Evolutionary conservation across 1,140 invertebrate genomes (phyloP).

Genomic region (Drosophila repleta): DNA sequence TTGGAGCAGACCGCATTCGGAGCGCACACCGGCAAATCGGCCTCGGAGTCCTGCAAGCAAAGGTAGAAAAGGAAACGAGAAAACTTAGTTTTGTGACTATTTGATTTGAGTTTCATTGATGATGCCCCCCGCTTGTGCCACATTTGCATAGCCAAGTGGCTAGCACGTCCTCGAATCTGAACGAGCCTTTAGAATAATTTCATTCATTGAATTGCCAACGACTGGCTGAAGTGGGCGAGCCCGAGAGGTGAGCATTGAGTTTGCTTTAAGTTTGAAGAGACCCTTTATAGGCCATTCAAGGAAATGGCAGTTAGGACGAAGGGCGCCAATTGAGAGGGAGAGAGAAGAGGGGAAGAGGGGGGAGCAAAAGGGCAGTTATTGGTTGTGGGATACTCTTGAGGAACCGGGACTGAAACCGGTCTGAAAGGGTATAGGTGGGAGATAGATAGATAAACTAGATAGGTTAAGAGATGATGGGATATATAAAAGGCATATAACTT

Average conservation of each 20-base stretch:
- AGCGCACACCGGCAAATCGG: slow-evolving; percentile 91
- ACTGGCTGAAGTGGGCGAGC: background rate
- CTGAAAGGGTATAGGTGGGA: no score
- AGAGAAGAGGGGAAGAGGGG: background rate
- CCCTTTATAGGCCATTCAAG: slow-evolving; percentile 12
- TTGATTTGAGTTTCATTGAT: slow-evolving; percentile 3
- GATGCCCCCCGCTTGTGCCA: background rate
- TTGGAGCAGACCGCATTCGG: slow-evolving; percentile 93
- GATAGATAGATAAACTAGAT: no score
- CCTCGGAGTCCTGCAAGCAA: slow-evolving; percentile 88
- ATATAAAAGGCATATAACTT: no score
- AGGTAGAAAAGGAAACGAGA: background rate
- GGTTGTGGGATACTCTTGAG: background rate
- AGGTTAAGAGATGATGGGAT: no score
- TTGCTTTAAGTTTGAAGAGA: slow-evolving; percentile 27
- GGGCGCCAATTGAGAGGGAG: background rate
- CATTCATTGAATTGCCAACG: slow-evolving; percentile 19
- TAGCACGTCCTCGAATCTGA: slow-evolving; percentile 12
- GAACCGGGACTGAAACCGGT: background rate
- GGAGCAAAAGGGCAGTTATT: background rate
- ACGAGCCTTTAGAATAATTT: slow-evolving; percentile 33
- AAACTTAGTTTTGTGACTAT: slow-evolving; percentile 5
- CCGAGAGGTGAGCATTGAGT: slow-evolving; percentile 1
- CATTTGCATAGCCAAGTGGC: slow-evolving; percentile 43
- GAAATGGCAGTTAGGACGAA: background rate